Conservation (phyloP, 2,888 invertebrate species). For the Catocala sponsa region DNA sequence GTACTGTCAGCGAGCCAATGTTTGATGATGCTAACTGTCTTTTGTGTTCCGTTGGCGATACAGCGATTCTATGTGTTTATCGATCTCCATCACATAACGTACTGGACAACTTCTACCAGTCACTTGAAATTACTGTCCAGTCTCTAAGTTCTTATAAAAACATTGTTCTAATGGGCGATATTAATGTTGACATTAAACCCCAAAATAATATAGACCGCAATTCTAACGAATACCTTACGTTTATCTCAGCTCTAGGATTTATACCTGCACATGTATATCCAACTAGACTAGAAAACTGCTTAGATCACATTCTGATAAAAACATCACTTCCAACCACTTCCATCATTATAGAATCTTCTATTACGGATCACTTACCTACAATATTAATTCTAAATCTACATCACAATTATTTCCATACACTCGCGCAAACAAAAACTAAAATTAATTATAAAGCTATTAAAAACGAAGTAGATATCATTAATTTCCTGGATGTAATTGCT, state of each 20-base stretch:
- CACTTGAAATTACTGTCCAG: background rate
- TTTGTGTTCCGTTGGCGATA: background rate
- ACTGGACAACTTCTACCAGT: background rate
- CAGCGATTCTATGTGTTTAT: background rate
- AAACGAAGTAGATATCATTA: background rate
- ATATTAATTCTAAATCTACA: too few species aligned
- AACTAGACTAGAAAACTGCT: background rate
- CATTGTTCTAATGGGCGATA: too few species aligned
- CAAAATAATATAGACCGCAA: background rate
- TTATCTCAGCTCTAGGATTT: background rate
- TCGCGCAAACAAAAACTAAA: too few species aligned
- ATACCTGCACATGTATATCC: background rate
- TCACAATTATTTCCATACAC: too few species aligned
- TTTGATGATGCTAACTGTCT: background rate
- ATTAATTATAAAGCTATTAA: background rate
- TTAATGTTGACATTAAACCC: constrained; percentile 1
- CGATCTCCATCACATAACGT: background rate
- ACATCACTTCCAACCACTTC: background rate
- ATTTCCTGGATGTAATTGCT: background rate
- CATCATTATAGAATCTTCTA: background rate
- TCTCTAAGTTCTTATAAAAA: background rate
- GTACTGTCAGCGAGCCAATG: background rate
- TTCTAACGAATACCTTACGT: background rate
- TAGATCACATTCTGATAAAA: constrained; percentile 3
- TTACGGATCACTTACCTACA: background rate